Percentiles rank a stretch among this genome's conserved stretches.
Evolutionary conservation across 2,797 vertebrate genomes (phyloP).

Genomic region (Hippopotamyrus pictus): DNA sequence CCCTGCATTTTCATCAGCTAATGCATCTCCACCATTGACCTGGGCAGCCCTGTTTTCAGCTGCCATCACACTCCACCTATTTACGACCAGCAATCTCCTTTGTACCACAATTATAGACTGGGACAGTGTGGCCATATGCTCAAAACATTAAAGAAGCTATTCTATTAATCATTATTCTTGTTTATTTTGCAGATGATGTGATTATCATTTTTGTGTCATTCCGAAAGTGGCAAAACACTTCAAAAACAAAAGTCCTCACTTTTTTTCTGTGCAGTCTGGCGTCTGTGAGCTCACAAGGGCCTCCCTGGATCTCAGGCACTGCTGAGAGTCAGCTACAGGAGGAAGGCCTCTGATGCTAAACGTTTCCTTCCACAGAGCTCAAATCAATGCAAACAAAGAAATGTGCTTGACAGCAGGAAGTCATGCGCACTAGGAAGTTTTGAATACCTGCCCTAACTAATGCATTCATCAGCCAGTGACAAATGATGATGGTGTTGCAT

Average conservation of each 20-base stretch:
- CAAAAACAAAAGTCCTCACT: not conserved
- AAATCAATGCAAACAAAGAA: not conserved
- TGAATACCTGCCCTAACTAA: not conserved
- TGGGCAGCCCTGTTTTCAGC: constrained; percentile 33
- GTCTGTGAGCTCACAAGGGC: not conserved
- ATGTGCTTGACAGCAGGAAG: not conserved
- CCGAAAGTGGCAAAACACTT: not conserved
- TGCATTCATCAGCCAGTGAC: not conserved
- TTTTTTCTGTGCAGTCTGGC: not conserved
- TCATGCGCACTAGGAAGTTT: not conserved
- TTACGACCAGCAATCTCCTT: constrained; percentile 33
- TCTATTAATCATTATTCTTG: constrained; percentile 1
- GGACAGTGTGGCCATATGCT: not conserved
- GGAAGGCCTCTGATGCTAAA: not conserved
- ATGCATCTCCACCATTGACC: constrained; percentile 62
- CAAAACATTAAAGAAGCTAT: not conserved
- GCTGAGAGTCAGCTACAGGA: not conserved
- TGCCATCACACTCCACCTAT: not conserved
- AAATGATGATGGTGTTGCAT: not conserved
- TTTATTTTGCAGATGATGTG: constrained; percentile 40
- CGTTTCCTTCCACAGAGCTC: not conserved
- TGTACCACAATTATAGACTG: constrained; percentile 11
- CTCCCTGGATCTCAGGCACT: not conserved
- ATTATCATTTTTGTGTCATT: constrained; percentile 32
- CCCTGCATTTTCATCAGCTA: constrained; percentile 52